phyloP scores from a whole-genome alignment of 2,888 invertebrate species.

The Drepana falcataria region DNA sequence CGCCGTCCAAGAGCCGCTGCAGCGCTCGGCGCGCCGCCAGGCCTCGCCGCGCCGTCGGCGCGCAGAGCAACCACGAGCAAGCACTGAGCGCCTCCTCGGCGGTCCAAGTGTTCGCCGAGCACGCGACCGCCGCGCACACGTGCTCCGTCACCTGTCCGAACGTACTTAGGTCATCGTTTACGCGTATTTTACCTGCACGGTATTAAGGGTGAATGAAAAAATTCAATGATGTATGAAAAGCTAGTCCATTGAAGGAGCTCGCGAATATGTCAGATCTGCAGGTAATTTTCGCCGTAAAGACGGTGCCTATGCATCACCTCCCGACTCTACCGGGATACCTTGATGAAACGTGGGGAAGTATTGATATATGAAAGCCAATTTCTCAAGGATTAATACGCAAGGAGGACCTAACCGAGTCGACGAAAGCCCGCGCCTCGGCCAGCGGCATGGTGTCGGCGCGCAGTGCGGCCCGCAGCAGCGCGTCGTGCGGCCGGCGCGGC shows the following conservation, averaged over 20 bases:
- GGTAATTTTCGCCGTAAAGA: too few relatives aligned
- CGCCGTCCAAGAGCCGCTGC: slow-evolving; percentile 3
- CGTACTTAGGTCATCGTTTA: neutral
- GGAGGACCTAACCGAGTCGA: too few relatives aligned
- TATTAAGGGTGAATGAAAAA: too few relatives aligned
- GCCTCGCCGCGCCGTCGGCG: slow-evolving; percentile 11
- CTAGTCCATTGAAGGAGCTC: too few relatives aligned
- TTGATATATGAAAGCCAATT: too few relatives aligned
- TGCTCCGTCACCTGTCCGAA: neutral
- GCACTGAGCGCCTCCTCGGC: slow-evolving; percentile 13
- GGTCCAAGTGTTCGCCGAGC: slow-evolving; percentile 4
- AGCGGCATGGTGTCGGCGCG: slow-evolving; percentile 5
- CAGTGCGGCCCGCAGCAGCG: neutral
- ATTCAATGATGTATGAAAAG: too few relatives aligned
- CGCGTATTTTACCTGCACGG: too few relatives aligned
- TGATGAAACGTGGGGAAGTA: too few relatives aligned
- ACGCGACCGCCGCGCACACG: neutral
- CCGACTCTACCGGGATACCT: too few relatives aligned
- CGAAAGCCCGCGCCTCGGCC: neutral
- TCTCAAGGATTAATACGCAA: too few relatives aligned
- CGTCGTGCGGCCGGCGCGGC: slow-evolving; percentile 2
- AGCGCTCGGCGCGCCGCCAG: slow-evolving; percentile 10
- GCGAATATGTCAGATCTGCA: too few relatives aligned
- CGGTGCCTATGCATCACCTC: too few relatives aligned
- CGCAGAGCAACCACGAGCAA: slow-evolving; percentile 8